Percentiles rank a stretch among this genome's conserved stretches.
Conservation (phyloP, 2,888 invertebrate species). For the Lasioglossum vierecki region DNA sequence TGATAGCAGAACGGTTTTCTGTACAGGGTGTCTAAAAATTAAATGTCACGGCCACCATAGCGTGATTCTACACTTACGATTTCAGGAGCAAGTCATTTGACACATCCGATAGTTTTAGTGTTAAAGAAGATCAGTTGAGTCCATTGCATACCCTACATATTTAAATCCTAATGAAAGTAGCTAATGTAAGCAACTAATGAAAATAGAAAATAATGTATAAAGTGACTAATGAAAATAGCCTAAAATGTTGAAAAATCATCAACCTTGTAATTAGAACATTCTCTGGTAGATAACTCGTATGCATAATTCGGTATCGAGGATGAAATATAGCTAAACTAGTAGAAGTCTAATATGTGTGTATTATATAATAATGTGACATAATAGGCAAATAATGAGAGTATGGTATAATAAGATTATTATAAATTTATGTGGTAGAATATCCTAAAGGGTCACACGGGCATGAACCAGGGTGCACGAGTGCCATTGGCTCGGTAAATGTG, state of each 20-base stretch:
- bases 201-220: too few species aligned
- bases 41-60: too few species aligned
- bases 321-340: background rate
- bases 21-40: background rate
- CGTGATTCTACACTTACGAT: too few species aligned
- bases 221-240: too few species aligned
- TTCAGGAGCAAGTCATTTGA: too few species aligned
- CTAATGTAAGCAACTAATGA: too few species aligned
- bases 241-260: too few species aligned
- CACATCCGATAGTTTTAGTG: too few species aligned
- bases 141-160: too few species aligned
- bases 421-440: slow-evolving; percentile 24
- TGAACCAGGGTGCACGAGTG: slow-evolving; percentile 9
- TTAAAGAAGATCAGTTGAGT: too few species aligned
- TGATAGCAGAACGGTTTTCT: background rate
- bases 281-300: background rate
- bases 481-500: slow-evolving; percentile 31
- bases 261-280: background rate
- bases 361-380: background rate
- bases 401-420: slow-evolving; percentile 6
- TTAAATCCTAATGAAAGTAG: too few species aligned
- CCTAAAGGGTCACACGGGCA: slow-evolving; percentile 13
- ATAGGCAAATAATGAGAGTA: background rate
- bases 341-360: background rate
- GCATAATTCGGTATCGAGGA: background rate